Evolutionary conservation across 2,113 vertebrate species (phyloP).

Genomic region (Cebidichthys violaceus): DNA sequence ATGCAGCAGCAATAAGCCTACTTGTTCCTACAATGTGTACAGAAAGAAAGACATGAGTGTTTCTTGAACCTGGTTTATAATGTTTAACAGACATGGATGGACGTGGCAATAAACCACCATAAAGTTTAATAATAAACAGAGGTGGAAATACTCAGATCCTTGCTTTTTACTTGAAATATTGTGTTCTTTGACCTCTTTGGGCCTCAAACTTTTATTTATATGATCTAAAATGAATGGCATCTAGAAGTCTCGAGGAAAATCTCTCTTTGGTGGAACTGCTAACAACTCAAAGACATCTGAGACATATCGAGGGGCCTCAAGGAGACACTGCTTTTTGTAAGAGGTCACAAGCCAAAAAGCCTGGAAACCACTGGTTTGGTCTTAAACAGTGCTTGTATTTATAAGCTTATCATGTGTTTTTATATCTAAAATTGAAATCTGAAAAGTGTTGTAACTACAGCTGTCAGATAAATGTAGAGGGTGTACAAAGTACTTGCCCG

Average conservation of each 20-base stretch:
- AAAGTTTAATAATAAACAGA: neutral
- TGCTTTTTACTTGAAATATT: neutral
- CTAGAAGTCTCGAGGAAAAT: too few relatives aligned
- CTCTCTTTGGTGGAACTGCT: neutral
- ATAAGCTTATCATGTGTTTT: neutral
- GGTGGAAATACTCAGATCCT: neutral
- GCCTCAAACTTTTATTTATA: neutral
- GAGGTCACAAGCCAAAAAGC: neutral
- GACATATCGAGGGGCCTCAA: neutral
- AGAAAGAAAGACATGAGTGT: neutral
- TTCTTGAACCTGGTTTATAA: neutral
- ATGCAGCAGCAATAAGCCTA: constrained; percentile 18
- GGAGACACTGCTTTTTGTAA: neutral
- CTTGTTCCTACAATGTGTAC: constrained; percentile 16
- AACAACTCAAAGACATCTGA: neutral
- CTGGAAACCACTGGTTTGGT: neutral
- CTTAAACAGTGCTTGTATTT: neutral
- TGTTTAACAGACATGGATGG: constrained; percentile 17
- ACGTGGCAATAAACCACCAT: neutral
- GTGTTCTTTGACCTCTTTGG: neutral
- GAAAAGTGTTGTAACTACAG: neutral
- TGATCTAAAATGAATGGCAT: too few relatives aligned
- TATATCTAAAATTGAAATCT: neutral
- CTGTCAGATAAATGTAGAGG: neutral
- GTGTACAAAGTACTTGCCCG: neutral